Conservation (phyloP, 92 coral and sea anemone genomes). For the Actinostola sp. region DNA sequence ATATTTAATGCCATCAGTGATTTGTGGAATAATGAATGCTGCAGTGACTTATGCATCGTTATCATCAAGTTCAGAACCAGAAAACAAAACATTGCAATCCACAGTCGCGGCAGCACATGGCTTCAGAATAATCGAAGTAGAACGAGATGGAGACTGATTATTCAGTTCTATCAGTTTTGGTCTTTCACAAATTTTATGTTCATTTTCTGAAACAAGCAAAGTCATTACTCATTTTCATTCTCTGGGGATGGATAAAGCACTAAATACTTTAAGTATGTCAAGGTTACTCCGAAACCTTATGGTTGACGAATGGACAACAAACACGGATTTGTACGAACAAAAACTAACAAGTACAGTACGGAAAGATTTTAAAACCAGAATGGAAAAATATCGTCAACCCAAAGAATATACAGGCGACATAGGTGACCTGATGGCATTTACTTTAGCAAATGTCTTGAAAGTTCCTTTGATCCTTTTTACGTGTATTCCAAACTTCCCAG, state of each 20-base stretch:
- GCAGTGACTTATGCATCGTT: not conserved
- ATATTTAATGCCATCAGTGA: not conserved
- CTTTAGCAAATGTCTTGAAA: slow-evolving; percentile 40
- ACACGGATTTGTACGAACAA: not conserved
- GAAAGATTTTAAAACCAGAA: not conserved
- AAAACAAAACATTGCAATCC: not conserved
- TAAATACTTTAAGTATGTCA: too few relatives aligned
- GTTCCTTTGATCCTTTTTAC: slow-evolving; percentile 32
- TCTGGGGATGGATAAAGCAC: too few relatives aligned
- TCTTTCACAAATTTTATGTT: not conserved
- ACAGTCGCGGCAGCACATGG: too few relatives aligned
- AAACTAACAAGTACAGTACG: not conserved
- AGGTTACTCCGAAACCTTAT: not conserved
- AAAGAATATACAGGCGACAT: slow-evolving; percentile 32
- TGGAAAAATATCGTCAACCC: slow-evolving; percentile 15
- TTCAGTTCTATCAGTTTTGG: not conserved
- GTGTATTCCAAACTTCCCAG: slow-evolving; percentile 31
- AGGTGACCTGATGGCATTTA: slow-evolving; percentile 47
- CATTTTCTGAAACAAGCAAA: not conserved
- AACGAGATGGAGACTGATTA: slow-evolving; percentile 35
- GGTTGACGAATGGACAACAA: slow-evolving; percentile 8
- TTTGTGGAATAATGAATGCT: not conserved
- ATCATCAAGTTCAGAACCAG: not conserved
- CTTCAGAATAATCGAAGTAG: slow-evolving; percentile 6
- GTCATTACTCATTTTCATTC: not conserved